phyloP scores from a whole-genome alignment of 1,140 invertebrate species.

The Chironomus tepperi region DNA sequence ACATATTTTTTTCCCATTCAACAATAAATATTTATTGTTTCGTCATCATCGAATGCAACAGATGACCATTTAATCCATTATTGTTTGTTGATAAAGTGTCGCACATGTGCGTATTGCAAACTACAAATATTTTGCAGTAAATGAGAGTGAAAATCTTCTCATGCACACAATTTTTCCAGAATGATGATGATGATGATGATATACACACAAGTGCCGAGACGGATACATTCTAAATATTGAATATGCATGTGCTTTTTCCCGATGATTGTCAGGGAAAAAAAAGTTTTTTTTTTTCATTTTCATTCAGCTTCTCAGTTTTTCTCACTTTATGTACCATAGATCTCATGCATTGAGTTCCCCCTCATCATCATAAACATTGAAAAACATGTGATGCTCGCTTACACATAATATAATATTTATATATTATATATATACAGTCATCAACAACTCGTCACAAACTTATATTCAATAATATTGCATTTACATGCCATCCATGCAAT shows the following conservation, averaged over 20 bases:
- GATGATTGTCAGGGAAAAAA: neutral
- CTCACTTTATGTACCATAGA: no score
- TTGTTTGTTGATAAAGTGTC: constrained; percentile 8
- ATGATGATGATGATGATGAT: neutral
- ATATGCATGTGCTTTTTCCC: constrained; percentile 5
- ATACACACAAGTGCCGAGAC: neutral
- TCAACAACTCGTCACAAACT: no score
- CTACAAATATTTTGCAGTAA: neutral
- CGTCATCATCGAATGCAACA: neutral
- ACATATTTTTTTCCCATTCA: neutral
- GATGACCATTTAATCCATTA: neutral
- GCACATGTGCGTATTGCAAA: constrained; percentile 17
- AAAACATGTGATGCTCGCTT: no score
- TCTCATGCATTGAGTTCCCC: no score
- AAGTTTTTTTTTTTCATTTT: no score
- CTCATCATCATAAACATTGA: no score
- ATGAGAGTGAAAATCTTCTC: constrained; percentile 19
- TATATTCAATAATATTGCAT: neutral
- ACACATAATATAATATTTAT: no score
- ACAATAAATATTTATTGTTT: constrained; percentile 13
- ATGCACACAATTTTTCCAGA: neutral
- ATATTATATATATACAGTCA: no score
- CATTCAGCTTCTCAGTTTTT: no score
- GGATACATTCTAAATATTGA: neutral
- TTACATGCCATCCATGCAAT: neutral